Conservation (phyloP, 2,113 vertebrate species). For the Myotis yumanensis region DNA sequence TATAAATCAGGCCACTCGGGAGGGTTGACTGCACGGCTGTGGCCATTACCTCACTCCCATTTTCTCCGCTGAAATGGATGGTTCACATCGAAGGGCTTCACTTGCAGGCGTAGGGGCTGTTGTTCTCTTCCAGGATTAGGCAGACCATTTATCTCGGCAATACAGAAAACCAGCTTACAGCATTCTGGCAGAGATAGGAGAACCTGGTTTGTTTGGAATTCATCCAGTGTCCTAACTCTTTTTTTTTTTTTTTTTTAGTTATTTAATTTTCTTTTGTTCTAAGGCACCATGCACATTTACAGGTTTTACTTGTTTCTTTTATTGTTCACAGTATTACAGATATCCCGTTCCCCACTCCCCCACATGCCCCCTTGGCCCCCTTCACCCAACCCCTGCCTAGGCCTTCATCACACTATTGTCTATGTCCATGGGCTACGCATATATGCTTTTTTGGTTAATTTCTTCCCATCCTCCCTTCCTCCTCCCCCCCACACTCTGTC, state of each 20-base stretch:
- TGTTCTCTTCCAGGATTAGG: neutral
- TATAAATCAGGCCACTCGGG: conserved; percentile 33
- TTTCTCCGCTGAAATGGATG: neutral
- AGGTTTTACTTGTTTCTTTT: neutral
- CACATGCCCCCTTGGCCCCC: no score
- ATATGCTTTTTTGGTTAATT: neutral
- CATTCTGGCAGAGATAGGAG: neutral
- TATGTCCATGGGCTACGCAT: neutral
- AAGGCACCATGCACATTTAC: neutral
- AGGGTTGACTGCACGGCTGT: neutral
- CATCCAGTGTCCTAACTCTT: neutral
- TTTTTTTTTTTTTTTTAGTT: neutral
- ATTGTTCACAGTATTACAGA: neutral
- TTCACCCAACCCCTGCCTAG: neutral
- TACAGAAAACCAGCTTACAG: neutral
- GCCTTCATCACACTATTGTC: neutral
- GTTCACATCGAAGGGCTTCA: neutral
- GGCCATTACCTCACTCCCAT: conserved; percentile 29
- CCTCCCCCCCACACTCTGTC: no score
- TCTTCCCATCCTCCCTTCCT: neutral
- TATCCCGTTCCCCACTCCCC: neutral
- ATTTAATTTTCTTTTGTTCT: conserved; percentile 42
- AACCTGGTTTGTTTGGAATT: conserved; percentile 38
- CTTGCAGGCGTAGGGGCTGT: neutral
- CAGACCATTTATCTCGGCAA: neutral